These are phyloP conservation scores for Tadarida brasiliensis DNA, from an alignment of 2,797 vertebrate genomes.

Conservation along the genomic window DNA sequence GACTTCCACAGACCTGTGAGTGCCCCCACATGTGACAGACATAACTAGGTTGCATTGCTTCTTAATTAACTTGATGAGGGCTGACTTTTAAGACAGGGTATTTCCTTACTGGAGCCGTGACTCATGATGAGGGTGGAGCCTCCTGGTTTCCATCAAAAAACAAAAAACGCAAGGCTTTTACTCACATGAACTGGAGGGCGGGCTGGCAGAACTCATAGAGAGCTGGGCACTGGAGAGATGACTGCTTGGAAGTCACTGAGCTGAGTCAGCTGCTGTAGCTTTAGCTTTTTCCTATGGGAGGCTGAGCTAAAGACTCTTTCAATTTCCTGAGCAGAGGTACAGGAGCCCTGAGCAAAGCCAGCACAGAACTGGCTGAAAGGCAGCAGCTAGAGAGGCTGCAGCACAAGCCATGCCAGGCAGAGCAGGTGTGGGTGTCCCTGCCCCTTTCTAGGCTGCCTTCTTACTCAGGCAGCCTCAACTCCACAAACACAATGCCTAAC, in stretches of 20 bases:
- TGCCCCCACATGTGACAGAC: background rate
- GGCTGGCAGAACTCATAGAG: background rate
- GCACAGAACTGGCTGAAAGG: background rate
- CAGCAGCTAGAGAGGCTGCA: background rate
- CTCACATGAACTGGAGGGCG: background rate
- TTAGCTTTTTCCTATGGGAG: background rate
- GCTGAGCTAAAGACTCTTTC: background rate
- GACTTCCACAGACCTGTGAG: background rate
- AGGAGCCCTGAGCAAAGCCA: background rate
- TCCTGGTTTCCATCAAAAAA: background rate
- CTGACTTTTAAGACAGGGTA: background rate
- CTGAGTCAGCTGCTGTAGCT: background rate
- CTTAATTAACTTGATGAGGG: background rate
- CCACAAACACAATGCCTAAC: background rate
- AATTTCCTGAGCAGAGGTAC: background rate
- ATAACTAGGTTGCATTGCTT: background rate
- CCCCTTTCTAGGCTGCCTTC: background rate
- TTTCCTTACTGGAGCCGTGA: background rate
- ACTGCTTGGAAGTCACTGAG: background rate
- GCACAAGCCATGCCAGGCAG: background rate
- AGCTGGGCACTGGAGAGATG: background rate
- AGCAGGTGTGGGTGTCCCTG: background rate
- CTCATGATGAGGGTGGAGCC: background rate
- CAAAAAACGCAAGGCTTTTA: background rate
- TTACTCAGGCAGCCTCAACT: background rate